phyloP scores from a whole-genome alignment of 2,888 invertebrate genomes.

The Mechanitis messenoides region DNA sequence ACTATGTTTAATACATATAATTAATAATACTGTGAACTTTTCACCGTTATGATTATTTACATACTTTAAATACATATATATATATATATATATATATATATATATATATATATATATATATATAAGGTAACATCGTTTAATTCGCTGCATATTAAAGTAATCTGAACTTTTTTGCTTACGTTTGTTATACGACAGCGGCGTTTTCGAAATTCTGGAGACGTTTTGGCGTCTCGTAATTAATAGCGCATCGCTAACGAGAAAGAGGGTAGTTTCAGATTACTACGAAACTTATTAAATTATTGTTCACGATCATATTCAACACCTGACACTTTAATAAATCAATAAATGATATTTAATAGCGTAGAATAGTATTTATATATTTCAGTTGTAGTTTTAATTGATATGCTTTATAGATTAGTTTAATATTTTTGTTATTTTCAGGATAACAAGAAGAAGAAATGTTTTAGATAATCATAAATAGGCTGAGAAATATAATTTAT shows the following conservation, averaged over 20 bases:
- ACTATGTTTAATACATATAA: too few relatives aligned
- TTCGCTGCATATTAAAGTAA: background rate
- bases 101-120: background rate
- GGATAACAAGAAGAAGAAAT: too few relatives aligned
- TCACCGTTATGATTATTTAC: too few relatives aligned
- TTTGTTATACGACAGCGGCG: constrained; percentile 16
- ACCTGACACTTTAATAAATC: background rate
- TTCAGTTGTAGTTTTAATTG: too few relatives aligned
- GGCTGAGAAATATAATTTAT: too few relatives aligned
- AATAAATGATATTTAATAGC: background rate
- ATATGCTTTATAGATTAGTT: too few relatives aligned
- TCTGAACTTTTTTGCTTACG: constrained; percentile 15
- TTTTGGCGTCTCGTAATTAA: constrained; percentile 21
- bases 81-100: too few relatives aligned
- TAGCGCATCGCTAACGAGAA: constrained; percentile 18
- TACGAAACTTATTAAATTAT: constrained; percentile 9
- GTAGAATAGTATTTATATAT: too few relatives aligned
- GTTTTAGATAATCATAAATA: too few relatives aligned
- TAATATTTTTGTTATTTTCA: too few relatives aligned
- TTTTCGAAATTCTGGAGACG: constrained; percentile 15
- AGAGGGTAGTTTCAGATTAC: constrained; percentile 19
- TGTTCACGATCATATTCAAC: constrained; percentile 1
- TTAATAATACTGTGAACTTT: too few relatives aligned
- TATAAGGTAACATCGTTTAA: background rate
- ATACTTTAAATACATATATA: too few relatives aligned